phyloP scores from a whole-genome alignment of 2,113 vertebrate genomes.

The Neotragus moschatus region DNA sequence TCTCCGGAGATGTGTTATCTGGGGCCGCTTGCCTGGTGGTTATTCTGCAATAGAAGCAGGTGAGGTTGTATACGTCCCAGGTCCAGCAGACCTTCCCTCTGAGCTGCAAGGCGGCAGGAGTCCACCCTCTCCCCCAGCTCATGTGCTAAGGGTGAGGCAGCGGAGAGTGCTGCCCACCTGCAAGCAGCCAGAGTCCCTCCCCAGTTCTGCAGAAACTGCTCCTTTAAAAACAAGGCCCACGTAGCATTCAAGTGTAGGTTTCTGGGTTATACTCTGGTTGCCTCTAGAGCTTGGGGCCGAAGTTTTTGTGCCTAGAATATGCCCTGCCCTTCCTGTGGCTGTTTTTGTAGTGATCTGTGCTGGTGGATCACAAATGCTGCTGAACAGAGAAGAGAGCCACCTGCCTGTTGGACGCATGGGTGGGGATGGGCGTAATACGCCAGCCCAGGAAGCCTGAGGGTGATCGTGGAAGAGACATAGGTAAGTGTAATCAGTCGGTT shows the following conservation, averaged over 20 bases:
- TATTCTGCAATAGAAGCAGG: neutral
- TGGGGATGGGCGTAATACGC: neutral
- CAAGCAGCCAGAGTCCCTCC: neutral
- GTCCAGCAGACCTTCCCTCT: neutral
- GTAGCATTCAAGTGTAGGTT: neutral
- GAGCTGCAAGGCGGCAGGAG: neutral
- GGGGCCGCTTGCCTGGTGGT: neutral
- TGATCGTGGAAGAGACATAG: neutral
- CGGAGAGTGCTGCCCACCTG: neutral
- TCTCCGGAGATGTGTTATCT: too few relatives aligned
- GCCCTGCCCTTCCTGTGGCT: neutral
- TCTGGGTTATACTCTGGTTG: neutral
- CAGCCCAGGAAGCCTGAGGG: neutral
- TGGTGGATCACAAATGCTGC: neutral
- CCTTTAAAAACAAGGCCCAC: neutral
- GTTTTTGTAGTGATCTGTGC: neutral
- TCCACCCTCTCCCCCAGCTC: neutral
- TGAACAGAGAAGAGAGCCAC: neutral
- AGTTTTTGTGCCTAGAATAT: neutral
- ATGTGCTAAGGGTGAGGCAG: too few relatives aligned
- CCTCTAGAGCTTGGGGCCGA: neutral
- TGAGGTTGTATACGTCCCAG: neutral
- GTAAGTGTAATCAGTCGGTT: neutral
- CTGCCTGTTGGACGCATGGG: neutral
- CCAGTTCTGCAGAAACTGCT: neutral